Evolutionary conservation across 2,888 invertebrate species (phyloP), one percentile per base, ranked within the genome.

Genomic region (Theodoxus fluviatilis): DNA sequence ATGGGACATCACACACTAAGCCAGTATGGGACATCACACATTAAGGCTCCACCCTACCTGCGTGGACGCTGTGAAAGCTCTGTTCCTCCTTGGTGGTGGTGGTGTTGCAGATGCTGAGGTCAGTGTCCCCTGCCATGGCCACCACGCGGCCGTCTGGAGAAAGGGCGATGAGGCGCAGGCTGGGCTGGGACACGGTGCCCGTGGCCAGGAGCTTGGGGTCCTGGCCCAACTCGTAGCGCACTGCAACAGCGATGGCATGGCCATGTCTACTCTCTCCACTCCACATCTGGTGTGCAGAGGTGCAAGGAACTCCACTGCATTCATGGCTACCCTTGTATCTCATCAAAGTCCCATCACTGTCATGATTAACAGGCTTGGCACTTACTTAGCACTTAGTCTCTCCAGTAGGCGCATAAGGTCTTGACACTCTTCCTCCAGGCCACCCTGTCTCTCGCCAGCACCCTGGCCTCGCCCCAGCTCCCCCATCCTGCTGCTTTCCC

Each of bases 61-160:
- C 74, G 77, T 88, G 88, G 33, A 94, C 87, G 84, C 92, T 90
- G 72, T 91, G 91, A 67, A 94, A 91, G 33, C 89, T 90, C 76
- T 90, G 90, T 80, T 92, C 93, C 72, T 92, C 88, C 74, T 90
- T 83, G 22, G 92, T 93, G 59, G 90, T 91, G 75, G 90, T 88
- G 0, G 92, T 91, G 75, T 83, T 92, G 88, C 92, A 94, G 82
- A 94, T 90, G 72, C 91, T 90, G 3, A 95, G 84, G 22, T 89
- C 89, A 47, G 90, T 88, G 68, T 91, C 91, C 71, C 90, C 90
- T 33, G 92, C 91, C 15, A 94, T 90, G 0, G 91, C 93, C 15
- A 94, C 88, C 25, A 94, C 92, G 81, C 93, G 91, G 0, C 92
- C 93, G 85, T 94, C 92, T 28, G 94, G 93, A 18, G 94, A 93